phyloP scores from a whole-genome alignment of 1,140 invertebrate genomes.

The Mylabris phalerata region DNA sequence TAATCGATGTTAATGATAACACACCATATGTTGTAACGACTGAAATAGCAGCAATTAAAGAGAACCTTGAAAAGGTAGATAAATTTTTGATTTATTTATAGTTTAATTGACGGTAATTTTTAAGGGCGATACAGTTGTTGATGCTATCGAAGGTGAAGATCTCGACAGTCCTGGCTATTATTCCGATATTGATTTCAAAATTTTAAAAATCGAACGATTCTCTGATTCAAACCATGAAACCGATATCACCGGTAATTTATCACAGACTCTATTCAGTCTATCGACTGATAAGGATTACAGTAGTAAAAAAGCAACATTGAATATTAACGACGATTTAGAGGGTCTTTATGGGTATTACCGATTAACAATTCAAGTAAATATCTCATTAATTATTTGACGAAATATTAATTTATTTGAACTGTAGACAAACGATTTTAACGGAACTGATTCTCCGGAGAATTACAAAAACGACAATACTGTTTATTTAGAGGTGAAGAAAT shows the following conservation, averaged over 20 bases:
- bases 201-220: conserved; percentile 41
- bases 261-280: not conserved
- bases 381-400: no score
- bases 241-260: not conserved
- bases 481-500: conserved; percentile 42
- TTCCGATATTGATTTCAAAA: conserved; percentile 46
- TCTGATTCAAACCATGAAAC: not conserved
- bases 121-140: conserved; percentile 34
- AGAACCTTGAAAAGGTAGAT: conserved; percentile 41
- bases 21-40: conserved; percentile 38
- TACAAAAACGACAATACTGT: conserved; percentile 36
- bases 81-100: no score
- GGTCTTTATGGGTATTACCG: conserved; percentile 48
- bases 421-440: conserved; percentile 47
- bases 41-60: conserved; percentile 33
- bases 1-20: conserved; percentile 51
- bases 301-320: conserved; percentile 37
- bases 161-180: conserved; percentile 43
- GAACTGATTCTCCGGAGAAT: conserved; percentile 32
- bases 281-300: conserved; percentile 9
- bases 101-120: conserved; percentile 4
- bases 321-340: conserved; percentile 40
- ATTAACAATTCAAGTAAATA: conserved; percentile 43
- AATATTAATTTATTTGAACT: conserved; percentile 8
- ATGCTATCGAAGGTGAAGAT: conserved; percentile 15